phyloP scores from a whole-genome alignment of 2,113 vertebrate species.

The Tenrec ecaudatus region DNA sequence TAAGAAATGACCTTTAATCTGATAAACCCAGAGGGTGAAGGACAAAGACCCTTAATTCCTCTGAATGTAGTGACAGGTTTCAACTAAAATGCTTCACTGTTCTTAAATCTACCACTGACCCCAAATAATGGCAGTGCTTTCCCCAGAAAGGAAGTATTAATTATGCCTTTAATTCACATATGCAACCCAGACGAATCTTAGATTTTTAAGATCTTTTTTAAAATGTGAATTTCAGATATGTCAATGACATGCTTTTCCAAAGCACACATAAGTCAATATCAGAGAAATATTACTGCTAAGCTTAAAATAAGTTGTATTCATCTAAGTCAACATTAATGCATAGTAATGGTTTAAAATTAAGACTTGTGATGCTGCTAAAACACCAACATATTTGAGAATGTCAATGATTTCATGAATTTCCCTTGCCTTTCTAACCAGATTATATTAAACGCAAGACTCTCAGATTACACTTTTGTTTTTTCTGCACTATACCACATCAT shows the following conservation, averaged over 20 bases:
- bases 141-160: background rate
- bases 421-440: background rate
- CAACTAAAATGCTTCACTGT: background rate
- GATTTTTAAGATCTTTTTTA: background rate
- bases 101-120: background rate
- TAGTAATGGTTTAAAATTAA: background rate
- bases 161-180: background rate
- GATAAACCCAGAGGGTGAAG: conserved; percentile 11
- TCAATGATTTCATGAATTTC: background rate
- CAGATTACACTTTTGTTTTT: background rate
- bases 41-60: background rate
- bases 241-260: background rate
- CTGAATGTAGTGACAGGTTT: background rate
- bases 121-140: background rate
- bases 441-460: background rate
- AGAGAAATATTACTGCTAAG: background rate
- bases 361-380: background rate
- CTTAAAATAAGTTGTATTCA: background rate
- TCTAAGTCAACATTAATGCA: background rate
- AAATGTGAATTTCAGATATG: background rate
- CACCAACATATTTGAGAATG: conserved; percentile 11
- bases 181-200: background rate
- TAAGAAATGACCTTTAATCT: conserved; percentile 14
- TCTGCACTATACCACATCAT: background rate
- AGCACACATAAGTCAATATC: background rate